Evolutionary conservation across 2,888 invertebrate genomes (phyloP).

Genomic region (Machimus atricapillus): DNA sequence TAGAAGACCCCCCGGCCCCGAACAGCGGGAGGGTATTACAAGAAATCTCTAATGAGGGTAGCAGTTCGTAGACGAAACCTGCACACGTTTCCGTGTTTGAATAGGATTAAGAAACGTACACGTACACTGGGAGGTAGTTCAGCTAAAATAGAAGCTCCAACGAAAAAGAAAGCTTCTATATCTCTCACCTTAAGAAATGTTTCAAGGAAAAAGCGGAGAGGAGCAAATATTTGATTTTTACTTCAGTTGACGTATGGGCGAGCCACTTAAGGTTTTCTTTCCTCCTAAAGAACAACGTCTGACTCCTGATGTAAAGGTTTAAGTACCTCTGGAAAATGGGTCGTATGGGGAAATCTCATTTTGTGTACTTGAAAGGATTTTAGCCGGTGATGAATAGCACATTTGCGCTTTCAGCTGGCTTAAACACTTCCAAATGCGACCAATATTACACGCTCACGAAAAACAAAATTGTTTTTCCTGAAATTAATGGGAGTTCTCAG

Average conservation of each 20-base stretch:
- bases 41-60: conserved; percentile 40
- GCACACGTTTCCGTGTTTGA: conserved; percentile 36
- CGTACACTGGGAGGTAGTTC: conserved; percentile 22
- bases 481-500: background rate
- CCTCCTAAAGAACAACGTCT: background rate
- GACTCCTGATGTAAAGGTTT: conserved; percentile 29
- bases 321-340: conserved; percentile 28
- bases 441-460: background rate
- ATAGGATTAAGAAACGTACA: conserved; percentile 40
- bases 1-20: background rate
- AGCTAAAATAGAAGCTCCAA: conserved; percentile 30
- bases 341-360: conserved; percentile 38
- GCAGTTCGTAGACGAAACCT: conserved; percentile 23
- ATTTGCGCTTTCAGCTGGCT: background rate
- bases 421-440: background rate
- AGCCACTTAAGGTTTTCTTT: conserved; percentile 27
- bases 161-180: conserved; percentile 19
- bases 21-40: conserved; percentile 33
- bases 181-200: conserved; percentile 16
- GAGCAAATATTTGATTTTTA: conserved; percentile 43
- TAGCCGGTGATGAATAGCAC: background rate
- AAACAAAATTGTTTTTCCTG: background rate
- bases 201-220: conserved; percentile 13
- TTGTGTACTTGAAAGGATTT: conserved; percentile 32
- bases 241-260: conserved; percentile 39